A percentile compares a stretch with the other conserved stretches of the same genome.
phyloP scores from a whole-genome alignment of 1,140 invertebrate genomes.

The Drosophila paulistorum region DNA sequence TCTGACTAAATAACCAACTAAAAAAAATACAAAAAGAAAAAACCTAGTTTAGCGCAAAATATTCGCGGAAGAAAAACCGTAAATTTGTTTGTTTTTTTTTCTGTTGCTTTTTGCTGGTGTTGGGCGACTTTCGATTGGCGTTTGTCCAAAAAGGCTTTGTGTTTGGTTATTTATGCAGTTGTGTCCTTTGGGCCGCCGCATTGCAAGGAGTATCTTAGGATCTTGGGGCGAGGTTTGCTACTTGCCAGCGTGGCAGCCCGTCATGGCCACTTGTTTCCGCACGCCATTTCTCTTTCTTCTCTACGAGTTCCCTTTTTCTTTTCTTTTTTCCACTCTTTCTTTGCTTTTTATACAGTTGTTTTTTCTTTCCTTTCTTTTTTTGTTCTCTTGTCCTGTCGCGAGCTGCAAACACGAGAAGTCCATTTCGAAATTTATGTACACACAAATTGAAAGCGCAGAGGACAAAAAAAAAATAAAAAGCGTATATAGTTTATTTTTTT shows the following conservation, averaged over 20 bases:
- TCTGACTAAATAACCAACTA: slow-evolving; percentile 9
- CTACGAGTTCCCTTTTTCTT: not conserved
- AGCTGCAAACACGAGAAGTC: slow-evolving; percentile 71
- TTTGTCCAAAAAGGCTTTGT: slow-evolving; percentile 42
- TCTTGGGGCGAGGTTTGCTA: slow-evolving; percentile 29
- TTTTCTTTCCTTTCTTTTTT: slow-evolving; percentile 26
- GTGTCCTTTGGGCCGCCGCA: slow-evolving; percentile 49
- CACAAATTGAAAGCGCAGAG: slow-evolving; percentile 73
- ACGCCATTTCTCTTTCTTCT: slow-evolving; percentile 53
- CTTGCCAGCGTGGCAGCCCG: slow-evolving; percentile 28
- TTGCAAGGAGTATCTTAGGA: slow-evolving; percentile 45
- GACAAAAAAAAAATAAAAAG: slow-evolving; percentile 22
- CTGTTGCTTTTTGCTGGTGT: not conserved
- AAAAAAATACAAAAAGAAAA: slow-evolving; percentile 35
- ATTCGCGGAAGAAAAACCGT: slow-evolving; percentile 31
- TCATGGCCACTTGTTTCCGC: slow-evolving; percentile 66
- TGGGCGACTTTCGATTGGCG: slow-evolving; percentile 61
- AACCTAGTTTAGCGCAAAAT: slow-evolving; percentile 43
- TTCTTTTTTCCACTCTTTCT: slow-evolving; percentile 16
- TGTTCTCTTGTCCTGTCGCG: slow-evolving; percentile 43
- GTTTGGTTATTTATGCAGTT: slow-evolving; percentile 71
- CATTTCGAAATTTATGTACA: slow-evolving; percentile 80
- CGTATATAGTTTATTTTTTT: slow-evolving; percentile 10
- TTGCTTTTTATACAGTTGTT: slow-evolving; percentile 33
- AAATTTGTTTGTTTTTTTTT: slow-evolving; percentile 41